phyloP scores from a whole-genome alignment of 1,140 invertebrate genomes.

The Scaptomyza montana region DNA sequence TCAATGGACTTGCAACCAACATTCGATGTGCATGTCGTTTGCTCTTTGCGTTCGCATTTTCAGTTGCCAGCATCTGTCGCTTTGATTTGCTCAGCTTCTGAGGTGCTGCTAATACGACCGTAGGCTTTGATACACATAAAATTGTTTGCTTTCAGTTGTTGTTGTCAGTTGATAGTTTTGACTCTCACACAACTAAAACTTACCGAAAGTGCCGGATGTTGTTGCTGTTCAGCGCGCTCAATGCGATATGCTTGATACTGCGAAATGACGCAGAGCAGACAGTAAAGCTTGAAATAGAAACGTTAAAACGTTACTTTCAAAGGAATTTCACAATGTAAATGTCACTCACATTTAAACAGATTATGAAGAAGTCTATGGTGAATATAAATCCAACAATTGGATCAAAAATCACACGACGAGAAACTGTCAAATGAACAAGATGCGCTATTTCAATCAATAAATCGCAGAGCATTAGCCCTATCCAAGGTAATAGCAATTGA shows the following conservation, averaged over 20 bases:
- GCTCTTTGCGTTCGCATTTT: slow-evolving; percentile 15
- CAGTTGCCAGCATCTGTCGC: slow-evolving; percentile 24
- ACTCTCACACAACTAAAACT: slow-evolving; percentile 26
- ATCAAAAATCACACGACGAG: slow-evolving; percentile 67
- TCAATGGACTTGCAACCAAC: slow-evolving; percentile 60
- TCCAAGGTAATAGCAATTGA: slow-evolving; percentile 72
- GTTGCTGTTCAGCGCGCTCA: slow-evolving; percentile 48
- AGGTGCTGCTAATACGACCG: slow-evolving; percentile 57
- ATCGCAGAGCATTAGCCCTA: slow-evolving; percentile 69
- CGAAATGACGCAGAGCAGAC: slow-evolving; percentile 71
- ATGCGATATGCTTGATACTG: slow-evolving; percentile 66
- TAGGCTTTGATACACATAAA: slow-evolving; percentile 36
- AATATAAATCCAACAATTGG: slow-evolving; percentile 78
- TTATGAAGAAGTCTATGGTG: slow-evolving; percentile 74
- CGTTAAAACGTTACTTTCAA: neutral
- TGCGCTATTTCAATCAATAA: slow-evolving; percentile 67
- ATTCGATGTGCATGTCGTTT: slow-evolving; percentile 56
- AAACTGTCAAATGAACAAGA: slow-evolving; percentile 61
- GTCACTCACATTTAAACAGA: slow-evolving; percentile 74
- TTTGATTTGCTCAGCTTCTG: slow-evolving; percentile 61
- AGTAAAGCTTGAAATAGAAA: slow-evolving; percentile 56
- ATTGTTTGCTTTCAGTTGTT: neutral
- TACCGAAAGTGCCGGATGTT: slow-evolving; percentile 49
- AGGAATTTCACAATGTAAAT: neutral
- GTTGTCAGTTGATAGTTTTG: slow-evolving; percentile 21